Base-by-base conservation (phyloP, 2,888 invertebrate genomes). In the Noctua pronuba region DNA sequence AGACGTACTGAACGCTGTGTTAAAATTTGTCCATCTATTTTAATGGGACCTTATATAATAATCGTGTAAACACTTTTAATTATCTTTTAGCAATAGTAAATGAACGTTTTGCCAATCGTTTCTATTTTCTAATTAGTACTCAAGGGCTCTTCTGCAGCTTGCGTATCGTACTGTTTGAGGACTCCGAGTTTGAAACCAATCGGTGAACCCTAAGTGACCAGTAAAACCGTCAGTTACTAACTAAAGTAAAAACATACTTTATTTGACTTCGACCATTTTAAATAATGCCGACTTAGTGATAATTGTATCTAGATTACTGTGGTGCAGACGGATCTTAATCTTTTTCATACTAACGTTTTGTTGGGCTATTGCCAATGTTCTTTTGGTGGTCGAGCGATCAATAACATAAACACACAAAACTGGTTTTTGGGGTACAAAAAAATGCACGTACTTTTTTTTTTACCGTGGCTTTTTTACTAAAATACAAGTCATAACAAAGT, bases 311-410 rank as follows among this genome's bases (percentile, higher is more conserved):
- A 82, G 46, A 65, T 58, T 49, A 49, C 38, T 46, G 46, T 75
- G 55, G 28, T 44, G 21, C 64, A 35, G 58, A 31, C 31, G 13
- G 18, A 38, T 67, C 62, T 67, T 64, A 55, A 72, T 80, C 64
- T 69, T 46, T 64, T 46, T 41, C 16, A 24, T n/a, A 13, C 52
- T 44, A 16, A 11, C 16, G 13, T 62, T 58, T 68, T 41, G 28
- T 68, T 80, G 73, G 81, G 24, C 11, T 11, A 24, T 24, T 66
- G 65, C 73, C 85, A 73, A 60, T 35, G 11, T 55, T 46, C 31
- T 6, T 65, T 69, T 60, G 31, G 28, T 52, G 60, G 58, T 21
- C 55, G 0, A 21, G 28, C 46, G 46, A 44, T 49, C 55, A 70
- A 68, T 68, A n/a, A n/a, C n/a, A n/a, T n/a, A n/a, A n/a, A n/a